Percentiles rank a stretch among this genome's conserved stretches.
These are phyloP conservation scores for Lucinisca nassula DNA, from an alignment of 2,888 invertebrate species.

Conservation along the genomic window DNA sequence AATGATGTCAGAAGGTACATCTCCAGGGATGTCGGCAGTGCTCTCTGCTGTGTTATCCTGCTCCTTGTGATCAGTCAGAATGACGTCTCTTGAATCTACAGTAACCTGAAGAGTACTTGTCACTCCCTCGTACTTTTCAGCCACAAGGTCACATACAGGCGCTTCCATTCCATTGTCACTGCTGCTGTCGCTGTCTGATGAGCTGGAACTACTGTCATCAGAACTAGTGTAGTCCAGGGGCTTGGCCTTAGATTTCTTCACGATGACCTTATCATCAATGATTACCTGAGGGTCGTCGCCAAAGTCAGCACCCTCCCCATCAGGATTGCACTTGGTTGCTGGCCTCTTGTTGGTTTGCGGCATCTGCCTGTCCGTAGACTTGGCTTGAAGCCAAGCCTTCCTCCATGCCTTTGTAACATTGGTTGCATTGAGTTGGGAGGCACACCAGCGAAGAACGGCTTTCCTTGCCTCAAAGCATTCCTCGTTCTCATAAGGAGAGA, in stretches of 20 bases:
- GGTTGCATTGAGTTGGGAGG: neutral
- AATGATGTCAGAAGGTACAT: neutral
- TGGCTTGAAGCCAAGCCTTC: neutral
- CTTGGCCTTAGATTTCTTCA: neutral
- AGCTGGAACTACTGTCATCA: no score
- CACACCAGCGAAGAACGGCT: neutral
- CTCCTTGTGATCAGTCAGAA: neutral
- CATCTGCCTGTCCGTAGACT: neutral
- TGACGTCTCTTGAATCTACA: neutral
- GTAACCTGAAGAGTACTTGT: neutral
- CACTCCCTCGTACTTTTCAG: neutral
- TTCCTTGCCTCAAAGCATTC: no score
- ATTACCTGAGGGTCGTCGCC: neutral
- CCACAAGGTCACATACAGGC: neutral
- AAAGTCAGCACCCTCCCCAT: neutral
- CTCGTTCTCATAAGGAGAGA: neutral
- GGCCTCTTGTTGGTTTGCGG: neutral
- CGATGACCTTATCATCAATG: neutral
- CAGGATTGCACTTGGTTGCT: neutral
- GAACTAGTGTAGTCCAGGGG: no score
- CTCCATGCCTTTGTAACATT: neutral
- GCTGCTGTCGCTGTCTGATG: no score
- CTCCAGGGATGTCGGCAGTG: neutral
- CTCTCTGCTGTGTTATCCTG: no score
- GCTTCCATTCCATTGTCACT: neutral